Percentiles rank a stretch among this genome's conserved stretches.
Evolutionary conservation across 1,140 invertebrate genomes (phyloP).

Genomic region (Ceratosolen fusciceps): DNA sequence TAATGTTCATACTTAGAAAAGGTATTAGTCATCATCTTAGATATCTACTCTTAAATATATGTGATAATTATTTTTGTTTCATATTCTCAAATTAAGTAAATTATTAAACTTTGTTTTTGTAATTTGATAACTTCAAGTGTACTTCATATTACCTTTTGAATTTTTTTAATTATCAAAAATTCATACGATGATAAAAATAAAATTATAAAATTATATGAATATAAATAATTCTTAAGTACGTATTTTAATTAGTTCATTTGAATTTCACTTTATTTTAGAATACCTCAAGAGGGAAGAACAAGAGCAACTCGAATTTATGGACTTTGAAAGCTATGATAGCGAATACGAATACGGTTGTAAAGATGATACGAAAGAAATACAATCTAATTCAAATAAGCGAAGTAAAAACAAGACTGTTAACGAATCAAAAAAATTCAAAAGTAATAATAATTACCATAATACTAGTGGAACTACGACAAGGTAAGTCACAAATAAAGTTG

Average conservation of each 20-base stretch:
- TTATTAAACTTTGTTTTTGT: too few relatives aligned
- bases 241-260: not conserved
- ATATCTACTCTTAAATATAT: too few relatives aligned
- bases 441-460: not conserved
- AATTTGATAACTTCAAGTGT: too few relatives aligned
- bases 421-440: slow-evolving; percentile 1
- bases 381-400: not conserved
- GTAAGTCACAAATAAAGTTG: not conserved
- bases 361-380: not conserved
- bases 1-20: too few relatives aligned
- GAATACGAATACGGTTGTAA: not conserved
- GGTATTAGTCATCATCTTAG: too few relatives aligned
- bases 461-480: not conserved
- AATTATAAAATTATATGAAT: too few relatives aligned
- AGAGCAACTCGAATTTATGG: not conserved
- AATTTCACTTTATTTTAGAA: slow-evolving; percentile 8
- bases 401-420: not conserved
- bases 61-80: too few relatives aligned
- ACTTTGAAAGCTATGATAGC: not conserved
- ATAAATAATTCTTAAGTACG: too few relatives aligned
- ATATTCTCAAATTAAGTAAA: too few relatives aligned
- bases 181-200: too few relatives aligned
- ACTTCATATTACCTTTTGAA: too few relatives aligned
- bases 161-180: too few relatives aligned
- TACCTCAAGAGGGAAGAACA: not conserved